Base-by-base conservation (phyloP, 2,888 invertebrate species). In the Calephelis perditalis region DNA sequence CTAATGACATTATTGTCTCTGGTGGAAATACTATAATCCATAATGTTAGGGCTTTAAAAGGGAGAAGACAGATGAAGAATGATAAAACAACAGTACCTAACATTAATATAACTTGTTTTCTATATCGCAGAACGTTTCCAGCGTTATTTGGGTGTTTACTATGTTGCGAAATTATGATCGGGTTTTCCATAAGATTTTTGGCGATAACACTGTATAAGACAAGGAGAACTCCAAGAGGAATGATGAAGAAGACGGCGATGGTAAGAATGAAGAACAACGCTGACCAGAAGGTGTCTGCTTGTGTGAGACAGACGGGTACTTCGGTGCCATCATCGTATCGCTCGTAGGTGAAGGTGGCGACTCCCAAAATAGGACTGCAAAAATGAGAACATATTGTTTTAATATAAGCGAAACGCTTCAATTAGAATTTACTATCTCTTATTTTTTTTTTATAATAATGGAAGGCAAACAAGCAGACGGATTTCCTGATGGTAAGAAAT, bases 41-140 rank as follows among this genome's bases (percentile, higher is more conserved):
- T 56, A 98, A 85, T 0, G 95, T 97, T 55, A 98, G 92, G 3
- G 97, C 96, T 66, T 97, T 94, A 81, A 98, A 97, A 0, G 98
- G 98, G 63, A 98, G 84, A 54, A 98, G 91, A 76, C 97, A 98
- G 59, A 97, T 85, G 82, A 98, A 98, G 85, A 98, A 98, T 58
- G 96, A 96, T 40, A 97, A 79, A 0, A 98, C 97, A 0, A 98
- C 97, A 0, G 97, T 96, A 7, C 96, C 96, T 44, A 98, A 86
- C 97, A 97, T 97, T 59, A 96, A 86, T 49, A 97, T 96, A 37
- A 97, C 94, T 89, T 96, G 95, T 72, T 95, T 95, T 60, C 96
- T 92, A 75, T 96, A 95, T 70, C 95, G 92, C 5, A 95, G 81
- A 59, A 94, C 93, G 73, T 93, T 93, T 45, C 89, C 89, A 0